Conservation (phyloP, 2,113 vertebrate species). For the Cebus imitator region DNA sequence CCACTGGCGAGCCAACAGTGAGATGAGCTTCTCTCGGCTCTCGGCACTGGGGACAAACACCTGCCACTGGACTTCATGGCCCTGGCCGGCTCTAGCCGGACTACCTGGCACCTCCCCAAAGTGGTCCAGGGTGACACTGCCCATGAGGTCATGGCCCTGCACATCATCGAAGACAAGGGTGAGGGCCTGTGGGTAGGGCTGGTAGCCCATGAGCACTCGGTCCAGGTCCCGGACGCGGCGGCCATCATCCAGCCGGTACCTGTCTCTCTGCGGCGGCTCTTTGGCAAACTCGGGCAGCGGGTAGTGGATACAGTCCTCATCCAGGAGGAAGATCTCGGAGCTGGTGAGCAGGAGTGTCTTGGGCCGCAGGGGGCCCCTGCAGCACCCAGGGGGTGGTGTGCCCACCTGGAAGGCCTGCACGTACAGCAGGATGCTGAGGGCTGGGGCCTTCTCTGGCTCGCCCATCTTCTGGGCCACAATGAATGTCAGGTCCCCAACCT, state of each 20-base stretch:
- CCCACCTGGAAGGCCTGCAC: constrained; percentile 95
- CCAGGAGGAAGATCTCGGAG: constrained; percentile 93
- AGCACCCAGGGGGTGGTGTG: constrained; percentile 52
- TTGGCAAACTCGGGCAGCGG: constrained; percentile 97
- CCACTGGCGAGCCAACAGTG: constrained; percentile 96
- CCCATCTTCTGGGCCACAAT: constrained; percentile 93
- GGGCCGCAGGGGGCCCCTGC: constrained; percentile 85
- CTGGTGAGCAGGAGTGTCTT: constrained; percentile 95
- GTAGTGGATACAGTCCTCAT: constrained; percentile 97
- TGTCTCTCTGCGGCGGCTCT: constrained; percentile 94
- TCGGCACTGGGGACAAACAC: constrained; percentile 95
- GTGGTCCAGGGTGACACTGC: constrained; percentile 94
- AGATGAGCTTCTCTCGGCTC: constrained; percentile 95
- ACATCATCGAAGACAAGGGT: constrained; percentile 97
- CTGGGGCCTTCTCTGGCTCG: constrained; percentile 79
- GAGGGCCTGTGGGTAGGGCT: constrained; percentile 95
- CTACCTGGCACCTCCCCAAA: constrained; percentile 86
- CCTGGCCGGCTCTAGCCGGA: constrained; percentile 61
- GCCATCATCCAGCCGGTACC: constrained; percentile 92
- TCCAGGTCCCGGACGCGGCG: constrained; percentile 95
- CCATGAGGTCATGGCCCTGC: constrained; percentile 93
- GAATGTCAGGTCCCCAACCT: constrained; percentile 97
- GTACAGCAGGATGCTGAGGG: constrained; percentile 94
- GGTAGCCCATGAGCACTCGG: constrained; percentile 96
- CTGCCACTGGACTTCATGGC: constrained; percentile 94